Conservation (phyloP, 2,888 invertebrate genomes). For the Neoascia interrupta region DNA sequence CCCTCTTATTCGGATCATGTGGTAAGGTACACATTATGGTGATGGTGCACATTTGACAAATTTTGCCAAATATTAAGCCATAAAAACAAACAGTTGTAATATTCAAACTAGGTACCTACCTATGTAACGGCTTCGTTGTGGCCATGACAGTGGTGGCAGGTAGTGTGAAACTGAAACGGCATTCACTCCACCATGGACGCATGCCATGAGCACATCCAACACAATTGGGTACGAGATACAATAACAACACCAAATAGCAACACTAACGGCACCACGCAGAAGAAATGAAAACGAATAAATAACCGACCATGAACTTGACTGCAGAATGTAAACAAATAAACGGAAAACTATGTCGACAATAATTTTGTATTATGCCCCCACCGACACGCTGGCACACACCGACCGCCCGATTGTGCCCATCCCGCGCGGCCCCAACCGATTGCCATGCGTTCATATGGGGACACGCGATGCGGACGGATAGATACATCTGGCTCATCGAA, state of each 20-base stretch:
- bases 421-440: not conserved
- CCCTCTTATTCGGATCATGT: not conserved
- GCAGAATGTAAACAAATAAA: conserved; percentile 70
- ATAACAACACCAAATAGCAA: conserved; percentile 29
- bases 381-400: conserved; percentile 16
- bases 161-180: conserved; percentile 16
- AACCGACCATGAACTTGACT: conserved; percentile 71
- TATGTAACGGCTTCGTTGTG: not conserved
- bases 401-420: not conserved
- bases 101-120: not conserved
- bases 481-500: conserved; percentile 46
- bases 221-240: conserved; percentile 50
- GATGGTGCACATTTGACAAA: too few species aligned
- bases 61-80: too few species aligned
- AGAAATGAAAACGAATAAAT: conserved; percentile 68
- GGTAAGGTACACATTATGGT: too few species aligned
- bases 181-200: conserved; percentile 12
- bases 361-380: conserved; percentile 53
- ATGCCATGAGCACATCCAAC: conserved; percentile 24
- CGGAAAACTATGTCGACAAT: conserved; percentile 69
- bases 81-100: too few species aligned
- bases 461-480: conserved; percentile 27
- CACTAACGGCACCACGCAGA: conserved; percentile 34
- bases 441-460: conserved; percentile 32
- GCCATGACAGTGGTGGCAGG: conserved; percentile 20